These are phyloP conservation scores for Atta colombica DNA, from an alignment of 1,140 invertebrate genomes.

Conservation along the genomic window DNA sequence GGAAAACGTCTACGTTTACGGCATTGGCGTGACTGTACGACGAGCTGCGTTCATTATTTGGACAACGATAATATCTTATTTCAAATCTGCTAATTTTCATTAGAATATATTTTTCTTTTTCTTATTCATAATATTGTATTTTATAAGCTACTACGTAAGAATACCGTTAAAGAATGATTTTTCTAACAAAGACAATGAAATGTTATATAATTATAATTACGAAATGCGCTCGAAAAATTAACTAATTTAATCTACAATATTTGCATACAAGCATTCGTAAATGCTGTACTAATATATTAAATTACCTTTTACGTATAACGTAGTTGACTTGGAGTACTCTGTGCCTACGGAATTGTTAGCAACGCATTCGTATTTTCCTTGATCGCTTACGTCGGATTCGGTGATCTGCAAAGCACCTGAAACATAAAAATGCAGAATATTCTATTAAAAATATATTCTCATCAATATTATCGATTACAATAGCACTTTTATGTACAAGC, in stretches of 20 bases:
- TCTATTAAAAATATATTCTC: neutral
- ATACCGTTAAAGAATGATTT: neutral
- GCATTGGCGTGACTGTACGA: conserved; percentile 15
- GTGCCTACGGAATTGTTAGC: conserved; percentile 96
- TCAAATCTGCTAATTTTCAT: conserved; percentile 10
- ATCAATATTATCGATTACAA: conserved; percentile 4
- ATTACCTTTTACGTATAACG: conserved; percentile 97
- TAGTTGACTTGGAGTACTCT: conserved; percentile 96
- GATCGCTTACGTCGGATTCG: conserved; percentile 95
- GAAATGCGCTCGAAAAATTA: neutral
- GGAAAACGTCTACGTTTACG: conserved; percentile 59
- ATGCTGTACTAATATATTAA: neutral
- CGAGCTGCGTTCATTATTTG: conserved; percentile 47
- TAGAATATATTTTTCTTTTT: neutral
- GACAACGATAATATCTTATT: conserved; percentile 1
- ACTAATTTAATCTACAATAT: neutral
- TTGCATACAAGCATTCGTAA: neutral
- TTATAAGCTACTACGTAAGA: neutral
- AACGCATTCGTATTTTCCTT: conserved; percentile 97
- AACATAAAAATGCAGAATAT: conserved; percentile 73
- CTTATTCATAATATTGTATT: neutral
- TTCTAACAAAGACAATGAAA: neutral
- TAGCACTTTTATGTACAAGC: neutral
- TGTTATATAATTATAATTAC: neutral
- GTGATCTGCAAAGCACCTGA: conserved; percentile 97